Evolutionary conservation across 1,140 invertebrate species (phyloP), one percentile per base, ranked within the genome.

Genomic region (Zaprionus camerounensis): DNA sequence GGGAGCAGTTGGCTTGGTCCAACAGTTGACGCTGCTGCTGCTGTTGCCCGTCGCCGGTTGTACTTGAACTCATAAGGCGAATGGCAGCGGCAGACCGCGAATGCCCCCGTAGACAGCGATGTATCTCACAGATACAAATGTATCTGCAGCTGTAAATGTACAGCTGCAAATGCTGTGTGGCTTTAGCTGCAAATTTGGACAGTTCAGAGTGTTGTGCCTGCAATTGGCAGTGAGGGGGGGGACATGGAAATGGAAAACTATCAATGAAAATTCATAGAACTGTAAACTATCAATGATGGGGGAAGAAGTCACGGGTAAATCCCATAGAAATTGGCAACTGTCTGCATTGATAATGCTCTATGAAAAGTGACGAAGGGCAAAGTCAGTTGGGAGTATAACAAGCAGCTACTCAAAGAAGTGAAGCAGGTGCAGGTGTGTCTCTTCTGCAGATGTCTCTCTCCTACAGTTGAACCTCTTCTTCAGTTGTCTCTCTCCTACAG

Each of bases 51-150:
- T 76, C 72, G 82, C 83, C 81, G 74, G 81, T 87, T 88, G 84
- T 81, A 87, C 83, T 87, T 88, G 83, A 88, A 88, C 78, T 88
- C 59, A 68, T 68, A 81, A 74, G 76, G 64, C 55, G 44, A 58
- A 59, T 44, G 71, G 71, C 71, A 44, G 70, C 65, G 63, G 71
- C 41, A 46, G n/a, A 17, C n/a, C 4, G 46, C 46, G 20, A 51
- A 51, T 51, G 46, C 46, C 46, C 46, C 73, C 49, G 68, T 55
- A 34, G 65, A 62, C 41, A 63, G 63, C 51, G 69, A 76, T 20
- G 69, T 76, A 76, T 76, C 72, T 75, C 13, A 63, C 67, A 71
- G 67, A 75, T 71, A 64, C 57, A 26, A 53, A 17, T 9, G 65
- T 38, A 68, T 31, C 44, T 66, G 53, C 62, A 74, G 61, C 66